Base-by-base conservation (phyloP, 2,888 invertebrate genomes). In the Cheilosia vernalis region DNA sequence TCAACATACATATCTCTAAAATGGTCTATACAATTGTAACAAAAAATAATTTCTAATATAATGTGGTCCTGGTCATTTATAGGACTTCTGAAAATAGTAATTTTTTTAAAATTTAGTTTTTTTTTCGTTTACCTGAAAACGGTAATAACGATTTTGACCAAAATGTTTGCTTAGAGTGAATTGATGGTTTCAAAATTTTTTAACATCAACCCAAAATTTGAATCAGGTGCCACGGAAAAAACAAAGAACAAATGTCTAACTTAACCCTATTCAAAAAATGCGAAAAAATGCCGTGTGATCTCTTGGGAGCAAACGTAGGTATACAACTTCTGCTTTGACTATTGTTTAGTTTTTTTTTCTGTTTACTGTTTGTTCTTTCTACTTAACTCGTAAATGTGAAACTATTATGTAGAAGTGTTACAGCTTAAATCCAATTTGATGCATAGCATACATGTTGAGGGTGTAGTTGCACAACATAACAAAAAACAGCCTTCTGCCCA, bases 341-440 rank as follows among this genome's bases (percentile, higher is more conserved):
- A 17, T 76, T 74, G 27, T 64, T 44, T 74, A 17, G 13, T 21
- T 21, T 21, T 21, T 76, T 19, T 24, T 24, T 21, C 2, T 21
- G 1, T 37, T 33, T 30, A 27, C 13, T 13, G 37, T 13, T 53
- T n/a, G 15, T 13, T 3, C 10, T 60, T 47, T 30, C 0, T 33
- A 4, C 13, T 53, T 13, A 37, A 37, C 21, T 56, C 44, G 63
- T 78, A 49, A 77, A 69, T 42, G 17, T 17, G 40, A 51, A 66
- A 42, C 58, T 64, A 30, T 40, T 64, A 30, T 40, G 40, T 30
- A 33, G 40, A n/a, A 56, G 49, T 30, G 27, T 55, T 70, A 56
- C 63, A 56, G 70, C 47, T 64, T 72, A 58, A 76, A 64, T 56
- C 56, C 49, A 3, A 2, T 58, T 66, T 64, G 66, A 66, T 66